These are phyloP conservation scores for Pachyrhynchus sulphureomaculatus DNA, from an alignment of 1,140 invertebrate genomes.

Conservation along the genomic window DNA sequence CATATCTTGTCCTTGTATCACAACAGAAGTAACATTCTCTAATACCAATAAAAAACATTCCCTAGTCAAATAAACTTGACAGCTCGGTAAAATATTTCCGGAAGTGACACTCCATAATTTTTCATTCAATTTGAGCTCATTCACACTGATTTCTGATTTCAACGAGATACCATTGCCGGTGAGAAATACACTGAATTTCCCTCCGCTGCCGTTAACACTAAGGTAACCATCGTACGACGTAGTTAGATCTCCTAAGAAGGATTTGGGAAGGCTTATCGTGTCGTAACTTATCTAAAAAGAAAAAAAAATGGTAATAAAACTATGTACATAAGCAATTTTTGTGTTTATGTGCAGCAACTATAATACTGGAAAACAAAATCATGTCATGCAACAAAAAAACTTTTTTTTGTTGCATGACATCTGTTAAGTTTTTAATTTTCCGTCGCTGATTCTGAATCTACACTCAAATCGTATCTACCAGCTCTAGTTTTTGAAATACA, in stretches of 20 bases:
- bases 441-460: no score
- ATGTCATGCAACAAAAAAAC: no score
- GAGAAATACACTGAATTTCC: constrained; percentile 31
- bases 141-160: constrained; percentile 34
- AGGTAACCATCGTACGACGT: constrained; percentile 91
- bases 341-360: not conserved
- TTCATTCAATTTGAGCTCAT: constrained; percentile 61
- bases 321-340: not conserved
- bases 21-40: constrained; percentile 80
- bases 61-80: constrained; percentile 58
- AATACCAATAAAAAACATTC: constrained; percentile 85
- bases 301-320: not conserved
- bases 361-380: no score
- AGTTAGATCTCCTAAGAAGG: constrained; percentile 85
- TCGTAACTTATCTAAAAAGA: constrained; percentile 18
- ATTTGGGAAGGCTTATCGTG: constrained; percentile 57
- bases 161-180: constrained; percentile 36
- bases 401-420: no score
- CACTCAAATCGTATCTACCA: no score
- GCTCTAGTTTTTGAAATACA: no score
- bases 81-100: constrained; percentile 15
- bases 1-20: constrained; percentile 33
- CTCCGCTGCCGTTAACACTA: constrained; percentile 46
- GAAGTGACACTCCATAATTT: constrained; percentile 25
- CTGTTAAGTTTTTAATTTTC: no score